Evolutionary conservation across 2,888 invertebrate genomes (phyloP).

Genomic region (Lymantria monacha): DNA sequence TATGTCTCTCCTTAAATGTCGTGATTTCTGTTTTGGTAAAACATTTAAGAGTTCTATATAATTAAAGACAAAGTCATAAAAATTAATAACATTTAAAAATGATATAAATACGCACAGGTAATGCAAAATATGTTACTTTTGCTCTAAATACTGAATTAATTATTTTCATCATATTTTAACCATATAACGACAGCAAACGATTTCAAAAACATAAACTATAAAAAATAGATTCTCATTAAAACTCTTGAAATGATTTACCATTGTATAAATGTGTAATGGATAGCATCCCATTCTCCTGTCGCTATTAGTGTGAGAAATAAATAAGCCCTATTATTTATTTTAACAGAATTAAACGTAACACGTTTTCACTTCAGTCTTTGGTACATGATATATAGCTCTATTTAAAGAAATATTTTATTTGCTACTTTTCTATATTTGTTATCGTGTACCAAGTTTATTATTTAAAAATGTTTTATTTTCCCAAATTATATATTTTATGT

Average conservation of each 20-base stretch:
- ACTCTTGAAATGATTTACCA: conserved; percentile 40
- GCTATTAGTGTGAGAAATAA: conserved; percentile 74
- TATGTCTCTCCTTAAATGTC: conserved; percentile 60
- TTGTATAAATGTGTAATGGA: conserved; percentile 59
- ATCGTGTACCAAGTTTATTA: conserved; percentile 10
- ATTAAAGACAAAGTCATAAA: too few relatives aligned
- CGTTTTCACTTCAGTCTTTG: background rate
- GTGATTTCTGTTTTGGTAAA: conserved; percentile 57
- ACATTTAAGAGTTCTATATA: conserved; percentile 38
- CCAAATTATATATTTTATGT: conserved; percentile 54
- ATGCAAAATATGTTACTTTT: too few relatives aligned
- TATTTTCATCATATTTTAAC: too few relatives aligned
- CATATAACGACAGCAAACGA: too few relatives aligned
- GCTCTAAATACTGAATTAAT: too few relatives aligned
- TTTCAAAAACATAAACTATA: too few relatives aligned
- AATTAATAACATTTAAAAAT: too few relatives aligned
- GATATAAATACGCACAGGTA: too few relatives aligned
- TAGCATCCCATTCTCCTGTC: conserved; percentile 77
- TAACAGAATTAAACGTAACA: conserved; percentile 22
- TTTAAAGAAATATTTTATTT: conserved; percentile 4
- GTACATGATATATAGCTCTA: background rate
- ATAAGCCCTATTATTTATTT: conserved; percentile 48
- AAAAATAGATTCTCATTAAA: too few relatives aligned
- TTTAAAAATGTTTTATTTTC: conserved; percentile 42
- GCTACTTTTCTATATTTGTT: background rate